These are phyloP conservation scores for Valencia hispanica DNA, from an alignment of 2,797 vertebrate species.

Conservation along the genomic window DNA sequence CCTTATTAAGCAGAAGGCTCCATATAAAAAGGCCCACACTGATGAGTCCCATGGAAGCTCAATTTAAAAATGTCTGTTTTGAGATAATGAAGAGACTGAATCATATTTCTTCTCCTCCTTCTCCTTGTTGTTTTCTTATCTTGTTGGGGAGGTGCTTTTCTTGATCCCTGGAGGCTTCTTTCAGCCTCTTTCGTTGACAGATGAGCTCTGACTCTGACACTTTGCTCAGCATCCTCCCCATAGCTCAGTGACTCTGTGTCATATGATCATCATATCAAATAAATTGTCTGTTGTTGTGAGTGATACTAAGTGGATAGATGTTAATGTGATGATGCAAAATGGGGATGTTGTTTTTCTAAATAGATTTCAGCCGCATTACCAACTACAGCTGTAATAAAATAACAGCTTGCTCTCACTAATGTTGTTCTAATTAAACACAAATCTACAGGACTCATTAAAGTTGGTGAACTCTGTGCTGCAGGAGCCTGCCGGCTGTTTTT, in stretches of 20 bases:
- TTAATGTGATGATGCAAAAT: neutral
- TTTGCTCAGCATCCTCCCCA: neutral
- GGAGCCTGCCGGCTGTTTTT: neutral
- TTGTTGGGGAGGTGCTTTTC: neutral
- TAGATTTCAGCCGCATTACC: constrained; percentile 17
- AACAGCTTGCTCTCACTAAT: neutral
- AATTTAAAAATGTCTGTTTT: constrained; percentile 11
- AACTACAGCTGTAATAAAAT: constrained; percentile 2
- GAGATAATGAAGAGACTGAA: constrained; percentile 27
- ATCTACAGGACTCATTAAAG: neutral
- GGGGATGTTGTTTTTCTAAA: constrained; percentile 4
- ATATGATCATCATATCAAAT: neutral
- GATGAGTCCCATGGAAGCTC: neutral
- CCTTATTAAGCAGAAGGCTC: constrained; percentile 2
- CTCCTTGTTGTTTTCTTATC: neutral
- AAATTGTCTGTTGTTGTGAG: constrained; percentile 3
- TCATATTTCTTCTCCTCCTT: neutral
- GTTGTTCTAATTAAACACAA: constrained; percentile 30
- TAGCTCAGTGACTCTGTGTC: neutral
- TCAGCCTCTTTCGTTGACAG: neutral
- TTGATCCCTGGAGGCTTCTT: neutral
- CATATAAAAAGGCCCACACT: neutral
- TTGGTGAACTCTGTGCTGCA: neutral
- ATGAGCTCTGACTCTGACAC: neutral
- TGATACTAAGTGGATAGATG: neutral